phyloP scores from a whole-genome alignment of 2,113 vertebrate species.

The Silurus glanis region DNA sequence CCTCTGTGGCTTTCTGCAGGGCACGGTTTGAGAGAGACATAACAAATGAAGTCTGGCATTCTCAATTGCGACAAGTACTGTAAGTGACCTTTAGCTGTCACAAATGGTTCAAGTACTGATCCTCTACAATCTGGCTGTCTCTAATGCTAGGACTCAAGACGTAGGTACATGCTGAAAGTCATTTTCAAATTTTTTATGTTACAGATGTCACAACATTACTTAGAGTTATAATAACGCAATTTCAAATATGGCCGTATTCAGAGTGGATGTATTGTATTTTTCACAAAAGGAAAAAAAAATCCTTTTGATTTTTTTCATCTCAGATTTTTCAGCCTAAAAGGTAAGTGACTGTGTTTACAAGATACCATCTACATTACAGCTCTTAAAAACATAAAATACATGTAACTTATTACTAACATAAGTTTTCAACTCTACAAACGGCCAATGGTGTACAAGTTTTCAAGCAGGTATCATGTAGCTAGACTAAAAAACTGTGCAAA shows the following conservation, averaged over 20 bases:
- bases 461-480: background rate
- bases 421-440: too few species aligned
- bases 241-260: background rate
- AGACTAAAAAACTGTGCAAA: background rate
- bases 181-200: background rate
- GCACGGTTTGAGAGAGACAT: conserved; percentile 24
- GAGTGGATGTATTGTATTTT: background rate
- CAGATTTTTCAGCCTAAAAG: too few species aligned
- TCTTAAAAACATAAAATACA: too few species aligned
- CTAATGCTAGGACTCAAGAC: conserved; percentile 2
- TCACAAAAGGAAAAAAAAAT: background rate
- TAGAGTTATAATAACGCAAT: background rate
- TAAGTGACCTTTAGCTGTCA: conserved; percentile 37
- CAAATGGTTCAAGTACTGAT: conserved; percentile 23
- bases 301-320: too few species aligned
- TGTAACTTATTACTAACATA: too few species aligned
- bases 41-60: conserved; percentile 35
- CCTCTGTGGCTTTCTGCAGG: background rate
- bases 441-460: too few species aligned
- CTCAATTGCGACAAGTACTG: conserved; percentile 19
- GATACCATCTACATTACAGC: too few species aligned
- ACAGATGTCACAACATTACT: too few species aligned
- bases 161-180: background rate
- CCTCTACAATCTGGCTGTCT: conserved; percentile 16
- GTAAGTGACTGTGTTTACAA: too few species aligned